Conservation (phyloP, 2,888 invertebrate genomes). For the Apamea monoglypha region DNA sequence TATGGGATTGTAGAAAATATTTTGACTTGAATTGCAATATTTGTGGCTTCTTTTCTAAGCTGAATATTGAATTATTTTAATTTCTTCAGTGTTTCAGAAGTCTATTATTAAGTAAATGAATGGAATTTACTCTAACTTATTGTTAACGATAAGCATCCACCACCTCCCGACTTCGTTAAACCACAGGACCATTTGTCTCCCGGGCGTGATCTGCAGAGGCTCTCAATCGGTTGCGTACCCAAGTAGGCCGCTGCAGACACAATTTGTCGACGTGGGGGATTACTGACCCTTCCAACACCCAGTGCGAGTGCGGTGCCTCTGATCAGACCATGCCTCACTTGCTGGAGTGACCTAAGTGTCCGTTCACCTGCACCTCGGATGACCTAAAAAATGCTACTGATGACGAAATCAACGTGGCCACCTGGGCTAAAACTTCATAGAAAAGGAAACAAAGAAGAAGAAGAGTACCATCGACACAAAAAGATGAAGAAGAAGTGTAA, state of each 20-base stretch:
- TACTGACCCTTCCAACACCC: no score
- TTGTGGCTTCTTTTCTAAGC: not conserved
- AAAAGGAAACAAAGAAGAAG: not conserved
- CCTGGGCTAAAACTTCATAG: not conserved
- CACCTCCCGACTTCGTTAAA: no score
- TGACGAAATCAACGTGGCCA: not conserved
- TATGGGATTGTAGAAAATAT: conserved; percentile 6
- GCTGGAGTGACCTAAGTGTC: not conserved
- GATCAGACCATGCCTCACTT: not conserved
- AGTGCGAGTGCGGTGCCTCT: no score
- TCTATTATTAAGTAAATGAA: not conserved
- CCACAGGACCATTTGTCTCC: no score
- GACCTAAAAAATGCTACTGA: not conserved
- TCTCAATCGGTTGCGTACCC: no score
- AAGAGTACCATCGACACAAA: not conserved
- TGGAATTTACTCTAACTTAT: not conserved
- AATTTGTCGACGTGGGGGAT: no score
- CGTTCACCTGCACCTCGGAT: not conserved
- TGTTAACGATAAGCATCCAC: no score
- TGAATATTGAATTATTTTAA: not conserved
- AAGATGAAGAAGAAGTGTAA: not conserved
- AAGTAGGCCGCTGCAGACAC: no score
- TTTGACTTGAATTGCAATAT: not conserved
- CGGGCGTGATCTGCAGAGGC: no score
- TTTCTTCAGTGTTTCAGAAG: not conserved